These are phyloP conservation scores for Stegophylla sp. DNA, from an alignment of 2,888 invertebrate species.

Conservation along the genomic window DNA sequence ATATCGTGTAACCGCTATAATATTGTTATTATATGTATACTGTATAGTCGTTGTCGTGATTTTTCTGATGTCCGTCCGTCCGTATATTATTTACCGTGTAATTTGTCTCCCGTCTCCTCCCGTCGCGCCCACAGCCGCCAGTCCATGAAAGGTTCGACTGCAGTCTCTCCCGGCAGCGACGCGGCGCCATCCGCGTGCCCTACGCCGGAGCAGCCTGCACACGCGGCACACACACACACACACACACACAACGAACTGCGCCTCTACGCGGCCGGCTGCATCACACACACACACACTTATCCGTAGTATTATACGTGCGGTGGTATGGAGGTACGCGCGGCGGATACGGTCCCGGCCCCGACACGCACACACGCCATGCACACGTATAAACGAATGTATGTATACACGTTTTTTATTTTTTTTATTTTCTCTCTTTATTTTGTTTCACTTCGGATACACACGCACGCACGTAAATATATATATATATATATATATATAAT, in stretches of 20 bases:
- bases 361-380: constrained; percentile 20
- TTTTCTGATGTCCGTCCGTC: constrained; percentile 5
- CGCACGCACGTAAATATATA: not conserved
- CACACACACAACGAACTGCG: too few species aligned
- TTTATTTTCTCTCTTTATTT: too few species aligned
- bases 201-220: too few species aligned
- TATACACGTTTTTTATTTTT: not conserved
- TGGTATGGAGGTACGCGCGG: not conserved
- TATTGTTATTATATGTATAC: too few species aligned
- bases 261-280: too few species aligned
- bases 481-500: not conserved
- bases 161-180: not conserved
- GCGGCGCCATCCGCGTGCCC: not conserved
- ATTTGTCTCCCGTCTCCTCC: constrained; percentile 16
- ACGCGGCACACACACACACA: too few species aligned
- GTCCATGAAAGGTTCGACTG: too few species aligned
- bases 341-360: not conserved
- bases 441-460: not conserved
- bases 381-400: not conserved
- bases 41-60: constrained; percentile 24
- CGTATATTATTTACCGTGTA: constrained; percentile 15
- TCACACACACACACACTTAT: not conserved
- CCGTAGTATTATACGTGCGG: too few species aligned
- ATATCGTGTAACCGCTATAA: too few species aligned
- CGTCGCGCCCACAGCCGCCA: not conserved